A percentile compares a stretch with the other conserved stretches of the same genome.
Conservation (phyloP, 2,888 invertebrate genomes). For the Itoplectis maculator region DNA sequence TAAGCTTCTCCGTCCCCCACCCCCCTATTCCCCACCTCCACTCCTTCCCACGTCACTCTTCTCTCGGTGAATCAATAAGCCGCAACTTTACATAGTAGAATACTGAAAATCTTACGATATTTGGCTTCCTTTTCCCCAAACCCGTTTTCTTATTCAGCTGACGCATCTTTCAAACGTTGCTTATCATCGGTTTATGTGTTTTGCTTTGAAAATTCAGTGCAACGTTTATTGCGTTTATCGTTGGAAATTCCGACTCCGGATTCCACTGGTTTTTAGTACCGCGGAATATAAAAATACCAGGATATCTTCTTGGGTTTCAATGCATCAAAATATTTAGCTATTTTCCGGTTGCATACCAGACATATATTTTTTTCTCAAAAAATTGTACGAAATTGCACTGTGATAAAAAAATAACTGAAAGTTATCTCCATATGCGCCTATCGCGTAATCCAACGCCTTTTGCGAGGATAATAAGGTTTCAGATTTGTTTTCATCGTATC, state of each 20-base stretch:
- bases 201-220: not conserved
- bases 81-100: conserved; percentile 20
- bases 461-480: conserved; percentile 6
- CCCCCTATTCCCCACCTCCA: too few species aligned
- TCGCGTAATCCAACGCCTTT: conserved; percentile 4
- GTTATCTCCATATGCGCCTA: conserved; percentile 2
- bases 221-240: not conserved
- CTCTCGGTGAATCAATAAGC: not conserved
- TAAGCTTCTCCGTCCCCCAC: conserved; percentile 23
- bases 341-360: not conserved
- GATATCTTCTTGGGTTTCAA: not conserved
- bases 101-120: conserved; percentile 31
- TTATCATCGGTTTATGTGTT: not conserved
- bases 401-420: not conserved
- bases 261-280: too few species aligned
- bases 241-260: not conserved
- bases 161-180: not conserved
- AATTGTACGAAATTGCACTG: not conserved
- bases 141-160: not conserved
- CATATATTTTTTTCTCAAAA: not conserved
- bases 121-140: not conserved
- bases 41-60: not conserved
- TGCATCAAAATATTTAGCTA: not conserved
- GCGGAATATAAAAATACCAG: too few species aligned
- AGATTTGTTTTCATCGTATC: conserved; percentile 23